These are phyloP conservation scores for Catonia carolina DNA, from an alignment of 2,888 invertebrate species.

Conservation along the genomic window DNA sequence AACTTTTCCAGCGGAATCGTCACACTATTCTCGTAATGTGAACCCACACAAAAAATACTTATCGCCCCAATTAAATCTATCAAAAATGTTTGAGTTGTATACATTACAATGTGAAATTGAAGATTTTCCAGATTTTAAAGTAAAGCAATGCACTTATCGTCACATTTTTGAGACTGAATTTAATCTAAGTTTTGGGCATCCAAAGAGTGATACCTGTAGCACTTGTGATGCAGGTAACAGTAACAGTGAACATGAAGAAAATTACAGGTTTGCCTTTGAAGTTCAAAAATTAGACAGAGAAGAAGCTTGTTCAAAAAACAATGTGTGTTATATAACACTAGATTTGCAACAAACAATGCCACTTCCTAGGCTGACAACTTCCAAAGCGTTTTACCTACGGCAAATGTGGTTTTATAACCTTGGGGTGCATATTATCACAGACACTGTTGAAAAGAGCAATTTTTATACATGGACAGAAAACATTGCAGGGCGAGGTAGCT, in stretches of 20 bases:
- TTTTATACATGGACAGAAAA: slow-evolving; percentile 32
- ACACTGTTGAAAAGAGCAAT: slow-evolving; percentile 16
- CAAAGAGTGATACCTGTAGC: slow-evolving; percentile 32
- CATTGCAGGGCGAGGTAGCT: slow-evolving; percentile 25
- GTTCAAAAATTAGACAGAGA: slow-evolving; percentile 19
- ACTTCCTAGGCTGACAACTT: slow-evolving; percentile 28
- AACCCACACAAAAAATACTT: slow-evolving; percentile 7
- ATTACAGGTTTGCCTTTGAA: slow-evolving; percentile 21
- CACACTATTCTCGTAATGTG: slow-evolving; percentile 2
- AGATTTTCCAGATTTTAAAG: neutral
- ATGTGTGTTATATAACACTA: slow-evolving; percentile 19
- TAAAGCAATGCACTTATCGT: neutral
- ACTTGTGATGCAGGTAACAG: slow-evolving; percentile 28
- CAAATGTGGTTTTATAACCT: slow-evolving; percentile 28
- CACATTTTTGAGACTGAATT: slow-evolving; percentile 4
- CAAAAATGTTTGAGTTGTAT: slow-evolving; percentile 6
- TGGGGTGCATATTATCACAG: slow-evolving; percentile 25
- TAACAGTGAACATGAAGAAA: slow-evolving; percentile 23
- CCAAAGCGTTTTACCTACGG: slow-evolving; percentile 29
- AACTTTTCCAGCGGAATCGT: slow-evolving; percentile 5
- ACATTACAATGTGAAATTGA: slow-evolving; percentile 1
- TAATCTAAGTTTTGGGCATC: neutral
- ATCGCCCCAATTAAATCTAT: neutral
- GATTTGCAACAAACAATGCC: slow-evolving; percentile 24
- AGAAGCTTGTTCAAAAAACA: neutral